phyloP scores from a whole-genome alignment of 2,888 invertebrate genomes.

The Nemapogon koenigi region DNA sequence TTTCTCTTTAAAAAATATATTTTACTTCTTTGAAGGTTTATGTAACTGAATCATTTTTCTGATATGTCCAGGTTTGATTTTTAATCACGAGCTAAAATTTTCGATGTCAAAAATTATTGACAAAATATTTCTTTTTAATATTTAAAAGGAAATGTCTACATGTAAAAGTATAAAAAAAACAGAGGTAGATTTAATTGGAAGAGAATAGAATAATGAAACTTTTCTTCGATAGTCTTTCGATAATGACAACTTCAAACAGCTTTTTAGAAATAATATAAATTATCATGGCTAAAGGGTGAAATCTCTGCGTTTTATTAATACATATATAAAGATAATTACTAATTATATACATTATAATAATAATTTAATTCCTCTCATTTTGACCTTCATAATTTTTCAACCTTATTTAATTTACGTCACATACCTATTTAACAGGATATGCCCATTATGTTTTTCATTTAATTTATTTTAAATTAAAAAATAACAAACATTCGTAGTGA shows the following conservation, averaged over 20 bases:
- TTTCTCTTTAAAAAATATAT: conserved; percentile 31
- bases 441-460: conserved; percentile 18
- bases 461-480: neutral
- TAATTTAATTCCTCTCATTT: conserved; percentile 63
- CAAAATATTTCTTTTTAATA: too few relatives aligned
- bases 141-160: too few relatives aligned
- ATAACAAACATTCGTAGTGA: neutral
- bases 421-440: conserved; percentile 46
- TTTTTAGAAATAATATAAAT: too few relatives aligned
- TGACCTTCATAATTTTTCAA: conserved; percentile 52
- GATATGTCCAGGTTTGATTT: conserved; percentile 46
- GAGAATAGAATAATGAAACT: too few relatives aligned
- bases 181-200: too few relatives aligned
- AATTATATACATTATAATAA: conserved; percentile 54
- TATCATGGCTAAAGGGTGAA: too few relatives aligned
- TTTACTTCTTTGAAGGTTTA: conserved; percentile 24
- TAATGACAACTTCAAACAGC: too few relatives aligned
- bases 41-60: conserved; percentile 19
- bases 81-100: too few relatives aligned
- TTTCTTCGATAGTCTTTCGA: too few relatives aligned
- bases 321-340: conserved; percentile 10
- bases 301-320: too few relatives aligned
- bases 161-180: too few relatives aligned
- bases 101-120: too few relatives aligned
- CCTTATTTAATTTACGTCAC: conserved; percentile 19